phyloP scores from a whole-genome alignment of 2,888 invertebrate species.

The Megamerina dolium region DNA sequence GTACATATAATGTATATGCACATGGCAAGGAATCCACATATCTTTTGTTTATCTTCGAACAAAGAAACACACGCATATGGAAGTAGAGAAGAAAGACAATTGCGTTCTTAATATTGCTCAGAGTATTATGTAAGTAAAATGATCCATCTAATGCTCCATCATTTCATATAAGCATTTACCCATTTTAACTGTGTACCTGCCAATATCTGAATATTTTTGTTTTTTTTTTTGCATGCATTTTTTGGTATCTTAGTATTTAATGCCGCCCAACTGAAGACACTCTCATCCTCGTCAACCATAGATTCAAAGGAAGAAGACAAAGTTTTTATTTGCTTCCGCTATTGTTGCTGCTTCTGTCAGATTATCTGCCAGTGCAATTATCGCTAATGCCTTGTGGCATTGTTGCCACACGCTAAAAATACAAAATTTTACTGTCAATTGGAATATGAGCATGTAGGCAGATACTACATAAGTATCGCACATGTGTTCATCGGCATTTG shows the following conservation, averaged over 20 bases:
- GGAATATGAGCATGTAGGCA: too few relatives aligned
- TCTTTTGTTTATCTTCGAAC: not conserved
- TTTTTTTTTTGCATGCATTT: not conserved
- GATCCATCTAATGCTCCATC: too few relatives aligned
- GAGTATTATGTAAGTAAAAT: not conserved
- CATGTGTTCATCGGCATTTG: too few relatives aligned
- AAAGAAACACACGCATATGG: not conserved
- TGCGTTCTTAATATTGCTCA: too few relatives aligned
- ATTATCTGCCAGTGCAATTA: constrained; percentile 3
- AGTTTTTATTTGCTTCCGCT: constrained; percentile 2
- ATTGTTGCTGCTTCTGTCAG: constrained; percentile 1
- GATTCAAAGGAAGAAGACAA: not conserved
- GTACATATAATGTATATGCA: not conserved
- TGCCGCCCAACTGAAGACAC: too few relatives aligned
- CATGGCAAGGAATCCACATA: not conserved
- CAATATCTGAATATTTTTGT: not conserved
- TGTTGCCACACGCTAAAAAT: not conserved
- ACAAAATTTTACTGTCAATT: too few relatives aligned
- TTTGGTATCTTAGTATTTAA: not conserved
- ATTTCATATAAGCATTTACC: too few relatives aligned
- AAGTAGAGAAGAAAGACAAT: not conserved
- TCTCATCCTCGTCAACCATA: too few relatives aligned
- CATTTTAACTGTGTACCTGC: too few relatives aligned
- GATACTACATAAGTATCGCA: too few relatives aligned
- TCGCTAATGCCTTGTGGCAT: not conserved